Evolutionary conservation across 2,797 vertebrate genomes (phyloP).

Genomic region (Enteromius fasciolatus): DNA sequence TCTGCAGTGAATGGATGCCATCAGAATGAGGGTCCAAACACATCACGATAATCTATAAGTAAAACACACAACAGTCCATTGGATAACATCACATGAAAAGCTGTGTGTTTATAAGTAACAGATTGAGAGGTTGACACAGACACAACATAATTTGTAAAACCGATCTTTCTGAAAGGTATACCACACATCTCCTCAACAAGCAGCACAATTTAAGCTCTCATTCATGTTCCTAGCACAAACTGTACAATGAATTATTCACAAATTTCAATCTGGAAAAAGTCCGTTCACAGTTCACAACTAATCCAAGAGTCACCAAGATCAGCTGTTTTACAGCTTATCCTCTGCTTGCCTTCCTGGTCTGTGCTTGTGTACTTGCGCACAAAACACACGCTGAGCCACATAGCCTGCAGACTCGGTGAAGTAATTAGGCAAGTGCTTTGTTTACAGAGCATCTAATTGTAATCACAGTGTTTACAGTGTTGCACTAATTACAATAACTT

Average conservation of each 20-base stretch:
- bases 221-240: background rate
- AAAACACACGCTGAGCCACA: constrained; percentile 14
- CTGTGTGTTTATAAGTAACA: no score
- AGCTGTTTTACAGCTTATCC: constrained; percentile 15
- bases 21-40: background rate
- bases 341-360: background rate
- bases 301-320: constrained; percentile 12
- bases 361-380: background rate
- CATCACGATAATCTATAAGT: no score
- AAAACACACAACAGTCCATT: no score
- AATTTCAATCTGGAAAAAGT: constrained; percentile 1
- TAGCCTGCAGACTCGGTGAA: constrained; percentile 36
- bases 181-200: background rate
- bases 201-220: background rate
- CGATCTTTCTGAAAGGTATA: background rate
- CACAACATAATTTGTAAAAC: no score
- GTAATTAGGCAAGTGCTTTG: constrained; percentile 72
- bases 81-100: no score
- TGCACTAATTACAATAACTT: constrained; percentile 54
- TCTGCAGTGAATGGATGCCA: background rate
- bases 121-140: no score
- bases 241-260: background rate
- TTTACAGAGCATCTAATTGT: constrained; percentile 68
- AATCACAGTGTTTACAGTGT: constrained; percentile 58
- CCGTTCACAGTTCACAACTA: background rate